Evolutionary conservation across 2,113 vertebrate species (phyloP).

Genomic region (Xyrauchen texanus): DNA sequence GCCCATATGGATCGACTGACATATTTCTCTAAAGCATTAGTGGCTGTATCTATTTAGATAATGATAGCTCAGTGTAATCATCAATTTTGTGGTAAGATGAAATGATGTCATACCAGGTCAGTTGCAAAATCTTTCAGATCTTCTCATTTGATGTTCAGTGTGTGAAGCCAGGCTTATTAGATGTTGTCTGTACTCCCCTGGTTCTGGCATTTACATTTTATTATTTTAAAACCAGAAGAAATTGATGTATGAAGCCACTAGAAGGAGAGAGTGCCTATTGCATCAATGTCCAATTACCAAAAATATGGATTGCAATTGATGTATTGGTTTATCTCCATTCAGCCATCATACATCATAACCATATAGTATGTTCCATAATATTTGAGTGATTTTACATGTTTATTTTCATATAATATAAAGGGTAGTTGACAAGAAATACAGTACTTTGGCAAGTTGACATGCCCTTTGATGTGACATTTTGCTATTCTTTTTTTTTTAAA

Average conservation of each 20-base stretch:
- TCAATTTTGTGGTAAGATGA: conserved; percentile 42
- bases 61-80: conserved; percentile 46
- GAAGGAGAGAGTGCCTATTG: conserved; percentile 1
- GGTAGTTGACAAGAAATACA: background rate
- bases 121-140: conserved; percentile 14
- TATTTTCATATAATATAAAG: background rate
- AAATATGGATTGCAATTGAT: conserved; percentile 16
- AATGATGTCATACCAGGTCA: conserved; percentile 40
- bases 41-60: conserved; percentile 34
- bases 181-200: conserved; percentile 13
- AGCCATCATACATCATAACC: conserved; percentile 5
- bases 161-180: conserved; percentile 30
- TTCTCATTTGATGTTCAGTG: conserved; percentile 32
- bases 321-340: conserved; percentile 7
- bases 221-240: background rate
- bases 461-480: too few relatives aligned
- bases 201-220: conserved; percentile 27
- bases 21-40: conserved; percentile 39
- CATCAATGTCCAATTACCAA: background rate
- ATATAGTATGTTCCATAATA: background rate
- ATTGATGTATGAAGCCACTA: background rate
- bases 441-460: background rate
- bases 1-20: conserved; percentile 33
- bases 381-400: conserved; percentile 6
- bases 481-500: too few relatives aligned